Base-by-base conservation (phyloP, 2,888 invertebrate genomes). In the Aspidapion aeneum region DNA sequence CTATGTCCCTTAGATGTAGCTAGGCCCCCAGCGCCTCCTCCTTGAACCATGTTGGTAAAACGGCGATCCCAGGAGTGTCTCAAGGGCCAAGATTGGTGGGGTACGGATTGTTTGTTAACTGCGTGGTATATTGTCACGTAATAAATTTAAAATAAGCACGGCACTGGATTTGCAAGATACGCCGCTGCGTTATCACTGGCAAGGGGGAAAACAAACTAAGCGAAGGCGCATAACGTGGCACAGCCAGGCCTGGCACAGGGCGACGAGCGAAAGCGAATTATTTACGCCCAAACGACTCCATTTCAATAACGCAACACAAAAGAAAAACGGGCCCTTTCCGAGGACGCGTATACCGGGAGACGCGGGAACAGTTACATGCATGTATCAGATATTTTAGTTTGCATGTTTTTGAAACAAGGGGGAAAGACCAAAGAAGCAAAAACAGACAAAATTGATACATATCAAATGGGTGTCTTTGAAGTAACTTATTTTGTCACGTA, bases 281-380 rank as follows among this genome's bases (percentile, higher is more conserved):
- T 82, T 86, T 82, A 86, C 87, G 84, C 84, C 84, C 85, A 86
- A 86, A 86, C 85, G 86, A 85, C 84, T 86, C 85, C 85, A 86
- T 86, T 86, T 85, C 85, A 85, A 85, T 85, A 84, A 83, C 84
- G 81, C 83, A 82, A 84, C 84, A 84, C 35, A 35, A 35, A 84
- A 84, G 84, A 83, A 83, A 83, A 83, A 82, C 83, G 82, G 80
- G 81, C 80, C 75, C 70, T 72, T 71, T 68, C 72, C 67, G 35
- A 12, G n/a, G n/a, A n/a, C n/a, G n/a, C n/a, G n/a, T n/a, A n/a
- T n/a, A 35, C 35, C 5, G 5, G 35, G 35, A 35, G 35, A 35
- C 5, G 12, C 5, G 35, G 12, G 12, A 35, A 66, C 63, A 67
- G 63, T 64, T 66, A 74, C 75, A 77, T 77, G 74, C 74, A 76